phyloP scores from a whole-genome alignment of 2,113 vertebrate species.

The Paradoxurus hermaphroditus region DNA sequence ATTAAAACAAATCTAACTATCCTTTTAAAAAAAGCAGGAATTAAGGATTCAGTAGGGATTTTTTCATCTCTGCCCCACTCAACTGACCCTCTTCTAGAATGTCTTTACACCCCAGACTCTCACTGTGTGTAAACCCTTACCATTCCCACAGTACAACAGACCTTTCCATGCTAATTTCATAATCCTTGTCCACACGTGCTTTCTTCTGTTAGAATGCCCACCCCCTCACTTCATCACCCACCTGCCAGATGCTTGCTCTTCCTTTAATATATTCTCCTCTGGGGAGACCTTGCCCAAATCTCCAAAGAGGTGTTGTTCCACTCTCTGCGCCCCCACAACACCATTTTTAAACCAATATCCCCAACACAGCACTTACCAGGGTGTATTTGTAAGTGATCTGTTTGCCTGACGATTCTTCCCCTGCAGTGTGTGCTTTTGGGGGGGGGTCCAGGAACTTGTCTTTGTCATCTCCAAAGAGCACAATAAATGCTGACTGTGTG shows the following conservation, averaged over 20 bases:
- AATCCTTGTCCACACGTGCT: neutral
- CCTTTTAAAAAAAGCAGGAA: neutral
- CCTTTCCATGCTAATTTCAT: neutral
- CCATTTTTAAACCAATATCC: constrained; percentile 6
- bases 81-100: neutral
- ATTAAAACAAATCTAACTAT: too few relatives aligned
- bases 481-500: neutral
- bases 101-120: neutral
- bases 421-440: neutral
- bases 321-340: neutral
- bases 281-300: neutral
- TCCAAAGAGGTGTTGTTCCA: constrained; percentile 4
- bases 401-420: neutral
- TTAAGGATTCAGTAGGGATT: neutral
- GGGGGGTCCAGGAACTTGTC: neutral
- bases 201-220: neutral
- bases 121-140: neutral
- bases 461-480: neutral
- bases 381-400: neutral
- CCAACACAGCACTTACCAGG: neutral
- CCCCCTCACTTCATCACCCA: neutral
- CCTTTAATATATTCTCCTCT: constrained; percentile 24
- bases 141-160: neutral
- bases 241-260: constrained; percentile 45
- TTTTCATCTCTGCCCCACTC: neutral